Percentiles rank a stretch among this genome's conserved stretches.
phyloP scores from a whole-genome alignment of 2,797 vertebrate genomes.

The Sandelia bainsii region DNA sequence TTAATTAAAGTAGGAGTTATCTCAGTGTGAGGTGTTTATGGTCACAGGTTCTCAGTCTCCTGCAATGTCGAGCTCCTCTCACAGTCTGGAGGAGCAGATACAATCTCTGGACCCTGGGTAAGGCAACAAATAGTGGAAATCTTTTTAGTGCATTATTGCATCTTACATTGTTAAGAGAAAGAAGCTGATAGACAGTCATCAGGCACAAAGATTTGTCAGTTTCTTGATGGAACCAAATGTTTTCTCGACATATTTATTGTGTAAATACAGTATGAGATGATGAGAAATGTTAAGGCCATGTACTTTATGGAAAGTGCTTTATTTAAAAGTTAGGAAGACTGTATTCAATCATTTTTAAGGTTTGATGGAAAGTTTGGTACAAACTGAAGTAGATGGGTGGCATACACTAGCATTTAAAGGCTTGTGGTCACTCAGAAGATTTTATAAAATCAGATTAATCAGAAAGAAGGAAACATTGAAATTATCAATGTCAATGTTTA shows the following conservation, averaged over 20 bases:
- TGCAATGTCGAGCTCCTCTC: conserved; percentile 74
- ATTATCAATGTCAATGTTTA: too few relatives aligned
- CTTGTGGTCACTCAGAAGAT: too few relatives aligned
- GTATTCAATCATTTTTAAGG: too few relatives aligned
- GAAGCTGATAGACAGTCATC: not conserved
- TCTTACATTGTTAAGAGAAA: not conserved
- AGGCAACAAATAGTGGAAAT: conserved; percentile 45
- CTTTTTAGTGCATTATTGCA: not conserved
- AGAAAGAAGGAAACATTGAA: too few relatives aligned
- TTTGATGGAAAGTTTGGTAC: too few relatives aligned
- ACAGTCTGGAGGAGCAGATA: conserved; percentile 82
- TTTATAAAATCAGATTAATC: too few relatives aligned
- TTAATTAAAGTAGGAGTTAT: not conserved
- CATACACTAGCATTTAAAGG: too few relatives aligned
- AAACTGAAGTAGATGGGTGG: too few relatives aligned
- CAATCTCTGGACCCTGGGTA: conserved; percentile 87
- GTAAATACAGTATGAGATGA: not conserved
- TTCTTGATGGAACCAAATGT: not conserved
- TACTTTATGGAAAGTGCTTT: not conserved
- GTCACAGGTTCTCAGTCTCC: conserved; percentile 77
- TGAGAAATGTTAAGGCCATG: not conserved
- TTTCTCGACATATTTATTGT: not conserved
- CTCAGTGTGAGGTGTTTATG: conserved; percentile 25
- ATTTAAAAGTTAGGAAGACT: not conserved
- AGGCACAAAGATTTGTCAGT: not conserved